phyloP scores from a whole-genome alignment of 2,797 vertebrate species.

The Leptodactylus fallax region DNA sequence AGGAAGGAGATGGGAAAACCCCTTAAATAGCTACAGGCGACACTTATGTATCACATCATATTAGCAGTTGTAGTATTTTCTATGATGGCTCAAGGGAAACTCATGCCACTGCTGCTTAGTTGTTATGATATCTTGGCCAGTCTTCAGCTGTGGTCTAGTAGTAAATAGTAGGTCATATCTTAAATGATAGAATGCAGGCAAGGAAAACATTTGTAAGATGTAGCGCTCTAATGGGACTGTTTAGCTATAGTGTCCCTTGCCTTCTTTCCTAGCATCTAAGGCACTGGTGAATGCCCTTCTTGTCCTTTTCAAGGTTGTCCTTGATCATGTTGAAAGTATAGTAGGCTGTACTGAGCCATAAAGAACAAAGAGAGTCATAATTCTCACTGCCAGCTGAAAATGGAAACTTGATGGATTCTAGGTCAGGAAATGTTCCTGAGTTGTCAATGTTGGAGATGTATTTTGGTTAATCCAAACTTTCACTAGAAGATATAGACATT shows the following conservation, averaged over 20 bases:
- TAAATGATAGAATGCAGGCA: too few species aligned
- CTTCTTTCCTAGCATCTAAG: neutral
- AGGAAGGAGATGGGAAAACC: too few species aligned
- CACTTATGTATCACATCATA: too few species aligned
- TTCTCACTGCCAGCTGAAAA: neutral
- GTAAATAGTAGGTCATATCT: too few species aligned
- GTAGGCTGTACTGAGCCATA: neutral
- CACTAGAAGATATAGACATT: neutral
- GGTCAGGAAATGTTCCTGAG: constrained; percentile 17
- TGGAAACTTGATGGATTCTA: constrained; percentile 4
- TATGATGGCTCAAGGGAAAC: too few species aligned
- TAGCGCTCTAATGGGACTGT: too few species aligned
- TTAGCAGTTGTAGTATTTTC: too few species aligned
- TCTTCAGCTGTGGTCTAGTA: too few species aligned
- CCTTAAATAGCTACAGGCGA: too few species aligned
- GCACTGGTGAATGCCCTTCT: neutral
- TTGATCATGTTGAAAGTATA: neutral
- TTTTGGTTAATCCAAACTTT: constrained; percentile 1
- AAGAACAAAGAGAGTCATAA: constrained; percentile 5
- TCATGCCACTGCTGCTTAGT: too few species aligned
- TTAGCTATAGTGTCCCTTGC: neutral
- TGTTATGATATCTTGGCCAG: too few species aligned
- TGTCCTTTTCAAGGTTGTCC: neutral
- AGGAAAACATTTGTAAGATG: too few species aligned
- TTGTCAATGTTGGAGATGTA: neutral